Evolutionary conservation across 2,797 vertebrate species (phyloP).

Genomic region (Enteromius paludinosus): DNA sequence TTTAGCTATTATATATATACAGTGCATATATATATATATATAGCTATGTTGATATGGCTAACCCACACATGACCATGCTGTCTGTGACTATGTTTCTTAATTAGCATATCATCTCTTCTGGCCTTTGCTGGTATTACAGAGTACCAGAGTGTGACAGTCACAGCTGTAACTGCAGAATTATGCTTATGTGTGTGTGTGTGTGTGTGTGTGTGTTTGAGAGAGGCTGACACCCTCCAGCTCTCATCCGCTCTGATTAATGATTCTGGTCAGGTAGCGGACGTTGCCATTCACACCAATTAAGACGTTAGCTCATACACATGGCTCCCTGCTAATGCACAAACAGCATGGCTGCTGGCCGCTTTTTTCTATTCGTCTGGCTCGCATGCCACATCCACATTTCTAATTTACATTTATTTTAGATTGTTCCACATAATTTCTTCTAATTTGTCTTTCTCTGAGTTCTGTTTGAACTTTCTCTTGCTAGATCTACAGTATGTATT

Average conservation of each 20-base stretch:
- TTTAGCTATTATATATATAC: no score
- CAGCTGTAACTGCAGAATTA: constrained; percentile 32
- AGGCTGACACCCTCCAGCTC: constrained; percentile 18
- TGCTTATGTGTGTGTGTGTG: neutral
- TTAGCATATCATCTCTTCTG: constrained; percentile 59
- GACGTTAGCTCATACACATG: constrained; percentile 70
- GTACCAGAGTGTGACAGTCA: constrained; percentile 67
- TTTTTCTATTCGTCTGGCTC: constrained; percentile 9
- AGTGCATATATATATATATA: neutral
- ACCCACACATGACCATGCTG: neutral
- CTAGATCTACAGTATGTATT: neutral
- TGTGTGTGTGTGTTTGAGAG: neutral
- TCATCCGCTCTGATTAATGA: constrained; percentile 71
- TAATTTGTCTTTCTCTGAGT: neutral
- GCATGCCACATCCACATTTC: neutral
- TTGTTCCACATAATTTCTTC: neutral
- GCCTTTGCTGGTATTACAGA: constrained; percentile 58
- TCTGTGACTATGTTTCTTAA: constrained; percentile 53
- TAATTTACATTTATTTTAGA: constrained; percentile 18
- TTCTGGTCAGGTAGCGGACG: constrained; percentile 76
- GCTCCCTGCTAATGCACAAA: constrained; percentile 58
- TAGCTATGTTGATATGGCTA: constrained; percentile 18
- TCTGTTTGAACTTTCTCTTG: neutral
- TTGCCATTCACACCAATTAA: constrained; percentile 79
- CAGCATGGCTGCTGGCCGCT: neutral